Evolutionary conservation across 30 jellyfish, hydroid and myxozoan species (phyloP), one percentile per base, ranked within the genome.

Genomic region (Hydractinia echinata): DNA sequence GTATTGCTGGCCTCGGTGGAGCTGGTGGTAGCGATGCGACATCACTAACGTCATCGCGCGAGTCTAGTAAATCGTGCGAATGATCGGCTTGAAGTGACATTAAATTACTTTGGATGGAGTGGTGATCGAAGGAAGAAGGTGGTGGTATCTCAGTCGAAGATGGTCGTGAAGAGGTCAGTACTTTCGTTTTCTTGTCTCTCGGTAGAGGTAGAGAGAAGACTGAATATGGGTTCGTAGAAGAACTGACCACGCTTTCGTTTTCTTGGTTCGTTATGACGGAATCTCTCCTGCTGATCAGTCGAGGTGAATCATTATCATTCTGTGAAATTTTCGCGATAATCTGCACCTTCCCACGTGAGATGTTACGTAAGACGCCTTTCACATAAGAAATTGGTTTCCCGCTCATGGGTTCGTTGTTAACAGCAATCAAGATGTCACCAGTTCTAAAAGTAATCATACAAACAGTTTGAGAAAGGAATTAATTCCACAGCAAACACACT

Each of bases 341-440:
- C 74, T 87, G 96, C 19, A 88, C 95, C 14, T 78, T 82, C 8
- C 99, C 99, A 19, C 99, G 82, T 52, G 99, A 93, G 61, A 94
- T 93, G 19, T 86, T 60, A 15, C 74, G 71, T 4, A 94, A 67
- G 76, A 88, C 76, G 19, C 88, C 91, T 68, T 88, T 88, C 0
- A 94, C 96, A 60, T 76, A 80, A 58, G 97, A 88, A n/a, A 88
- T 85, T 39, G 99, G 99, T 79, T 94, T 93, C 48, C 97, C 99
- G 44, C 58, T 53, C 39, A 94, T 91, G 50, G 74, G 83, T 7
- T 88, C 97, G 16, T 95, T 89, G 69, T 94, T 94, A 6, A 94
- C 76, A 4, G 99, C 87, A 60, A 94, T 61, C 73, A 94, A 77
- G 16, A 83, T 81, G 67, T 94, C 99, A 20, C 96, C 95, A 62